A percentile compares a stretch with the other conserved stretches of the same genome.
Conservation (phyloP, 2,888 invertebrate species). For the Ischnura elegans region DNA sequence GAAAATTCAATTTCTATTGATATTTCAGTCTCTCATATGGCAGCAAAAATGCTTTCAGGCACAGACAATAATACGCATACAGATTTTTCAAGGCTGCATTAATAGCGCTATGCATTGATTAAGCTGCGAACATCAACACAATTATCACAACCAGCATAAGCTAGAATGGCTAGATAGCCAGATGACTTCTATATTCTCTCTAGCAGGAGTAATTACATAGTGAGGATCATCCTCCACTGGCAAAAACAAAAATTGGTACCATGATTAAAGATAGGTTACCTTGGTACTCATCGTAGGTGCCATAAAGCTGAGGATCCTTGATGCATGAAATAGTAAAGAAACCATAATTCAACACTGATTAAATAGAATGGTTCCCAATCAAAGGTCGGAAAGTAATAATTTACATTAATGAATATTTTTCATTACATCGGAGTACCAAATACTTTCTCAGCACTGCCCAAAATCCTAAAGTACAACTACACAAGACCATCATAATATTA, state of each 20-base stretch:
- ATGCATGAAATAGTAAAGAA: slow-evolving; percentile 61
- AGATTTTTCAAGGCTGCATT: not conserved
- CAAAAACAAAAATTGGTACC: not conserved
- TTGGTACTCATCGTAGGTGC: slow-evolving; percentile 53
- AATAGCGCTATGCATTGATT: not conserved
- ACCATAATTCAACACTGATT: not conserved
- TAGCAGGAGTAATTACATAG: not conserved
- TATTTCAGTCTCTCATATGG: not conserved
- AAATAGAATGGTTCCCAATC: not conserved
- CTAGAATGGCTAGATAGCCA: not conserved
- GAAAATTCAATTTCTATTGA: too few species aligned
- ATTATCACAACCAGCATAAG: not conserved
- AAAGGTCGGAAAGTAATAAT: not conserved
- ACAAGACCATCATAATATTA: too few species aligned
- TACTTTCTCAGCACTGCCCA: not conserved
- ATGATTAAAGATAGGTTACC: slow-evolving; percentile 59
- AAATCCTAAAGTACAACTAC: not conserved
- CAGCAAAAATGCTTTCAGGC: not conserved
- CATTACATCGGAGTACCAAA: not conserved
- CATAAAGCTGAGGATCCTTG: slow-evolving; percentile 55
- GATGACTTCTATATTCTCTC: not conserved
- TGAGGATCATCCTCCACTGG: not conserved
- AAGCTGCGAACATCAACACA: not conserved
- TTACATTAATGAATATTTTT: not conserved
- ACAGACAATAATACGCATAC: not conserved